Percentiles rank a stretch among this genome's conserved stretches.
Evolutionary conservation across 2,888 invertebrate genomes (phyloP).

Genomic region (Acanthococcus lagerstroemiae): DNA sequence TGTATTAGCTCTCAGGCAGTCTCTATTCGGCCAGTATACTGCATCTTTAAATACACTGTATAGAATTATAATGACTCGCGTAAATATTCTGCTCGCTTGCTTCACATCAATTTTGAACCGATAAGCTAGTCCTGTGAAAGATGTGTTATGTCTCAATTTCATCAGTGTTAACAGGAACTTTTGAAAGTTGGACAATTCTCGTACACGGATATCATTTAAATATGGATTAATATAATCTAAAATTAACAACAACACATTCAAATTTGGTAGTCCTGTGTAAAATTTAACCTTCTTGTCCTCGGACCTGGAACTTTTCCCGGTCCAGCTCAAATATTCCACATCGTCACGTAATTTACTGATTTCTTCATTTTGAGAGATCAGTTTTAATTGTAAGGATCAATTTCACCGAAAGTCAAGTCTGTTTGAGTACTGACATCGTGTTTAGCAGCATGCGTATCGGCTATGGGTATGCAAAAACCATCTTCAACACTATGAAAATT

Average conservation of each 20-base stretch:
- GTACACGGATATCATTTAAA: neutral
- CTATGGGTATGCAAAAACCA: neutral
- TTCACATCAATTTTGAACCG: neutral
- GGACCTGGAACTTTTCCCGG: neutral
- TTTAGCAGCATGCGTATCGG: neutral
- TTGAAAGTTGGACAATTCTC: slow-evolving; percentile 6
- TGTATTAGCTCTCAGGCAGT: neutral
- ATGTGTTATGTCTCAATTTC: slow-evolving; percentile 15
- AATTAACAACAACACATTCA: slow-evolving; percentile 14
- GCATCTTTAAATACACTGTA: slow-evolving; percentile 8
- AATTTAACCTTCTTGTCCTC: neutral
- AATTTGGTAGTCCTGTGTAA: slow-evolving; percentile 13
- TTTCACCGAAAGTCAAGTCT: neutral
- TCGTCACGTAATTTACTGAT: neutral
- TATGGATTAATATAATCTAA: slow-evolving; percentile 3
- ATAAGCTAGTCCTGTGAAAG: slow-evolving; percentile 5
- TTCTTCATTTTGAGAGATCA: neutral
- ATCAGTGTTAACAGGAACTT: slow-evolving; percentile 12
- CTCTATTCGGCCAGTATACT: slow-evolving; percentile 8
- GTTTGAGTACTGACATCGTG: neutral
- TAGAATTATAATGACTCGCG: slow-evolving; percentile 7
- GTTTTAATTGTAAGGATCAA: neutral
- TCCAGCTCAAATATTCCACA: neutral
- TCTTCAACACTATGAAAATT: neutral
- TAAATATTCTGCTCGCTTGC: neutral